Evolutionary conservation across 2,113 vertebrate genomes (phyloP).

Genomic region (Macquaria ambigua): DNA sequence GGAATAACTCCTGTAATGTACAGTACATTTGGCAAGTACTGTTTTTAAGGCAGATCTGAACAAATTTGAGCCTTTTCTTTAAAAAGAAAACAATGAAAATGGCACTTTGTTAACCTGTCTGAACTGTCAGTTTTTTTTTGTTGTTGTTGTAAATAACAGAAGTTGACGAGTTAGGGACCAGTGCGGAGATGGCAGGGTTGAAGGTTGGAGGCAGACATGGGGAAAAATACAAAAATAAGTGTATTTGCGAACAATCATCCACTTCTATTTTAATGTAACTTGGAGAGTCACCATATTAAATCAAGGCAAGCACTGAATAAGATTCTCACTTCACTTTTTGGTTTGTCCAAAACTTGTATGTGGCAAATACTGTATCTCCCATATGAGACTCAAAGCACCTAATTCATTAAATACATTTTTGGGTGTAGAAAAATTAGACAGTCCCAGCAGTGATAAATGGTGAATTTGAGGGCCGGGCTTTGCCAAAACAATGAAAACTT

Average conservation of each 20-base stretch:
- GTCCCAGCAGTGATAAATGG: not conserved
- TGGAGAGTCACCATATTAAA: not conserved
- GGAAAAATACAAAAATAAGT: too few species aligned
- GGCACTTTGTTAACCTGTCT: constrained; percentile 69
- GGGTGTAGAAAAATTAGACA: not conserved
- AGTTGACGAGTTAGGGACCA: constrained; percentile 68
- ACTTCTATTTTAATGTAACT: not conserved
- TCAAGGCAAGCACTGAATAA: not conserved
- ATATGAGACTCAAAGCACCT: not conserved
- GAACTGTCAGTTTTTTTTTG: not conserved
- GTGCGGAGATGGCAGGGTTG: not conserved
- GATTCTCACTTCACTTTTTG: not conserved
- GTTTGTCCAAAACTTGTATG: not conserved
- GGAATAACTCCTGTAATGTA: not conserved
- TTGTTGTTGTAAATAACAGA: constrained; percentile 59
- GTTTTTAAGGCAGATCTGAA: constrained; percentile 12
- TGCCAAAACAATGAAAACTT: not conserved
- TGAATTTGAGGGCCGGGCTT: not conserved
- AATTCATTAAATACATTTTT: not conserved
- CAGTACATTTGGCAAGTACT: not conserved
- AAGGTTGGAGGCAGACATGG: not conserved
- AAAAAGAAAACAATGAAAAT: constrained; percentile 26
- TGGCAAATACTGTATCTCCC: not conserved
- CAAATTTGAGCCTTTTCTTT: not conserved
- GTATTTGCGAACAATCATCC: not conserved